Evolutionary conservation across 37 sponge, comb jelly and placozoan genomes (phyloP), one percentile per base, ranked within the genome.

Genomic region (Aplysina aerophoba): DNA sequence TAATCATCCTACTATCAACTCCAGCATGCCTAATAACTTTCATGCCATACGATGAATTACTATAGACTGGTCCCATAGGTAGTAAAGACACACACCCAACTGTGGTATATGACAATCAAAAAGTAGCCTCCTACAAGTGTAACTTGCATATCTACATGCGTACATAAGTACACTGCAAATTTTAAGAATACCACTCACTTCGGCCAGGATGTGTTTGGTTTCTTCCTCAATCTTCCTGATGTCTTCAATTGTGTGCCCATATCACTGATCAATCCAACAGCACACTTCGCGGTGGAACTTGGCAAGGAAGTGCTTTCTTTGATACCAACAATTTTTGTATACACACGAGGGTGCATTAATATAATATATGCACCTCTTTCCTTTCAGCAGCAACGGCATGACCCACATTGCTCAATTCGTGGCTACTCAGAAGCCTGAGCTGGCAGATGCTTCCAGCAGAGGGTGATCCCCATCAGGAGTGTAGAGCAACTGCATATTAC

Each of bases 201-300:
- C 67, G 44, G 94, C 93, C n/a, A 98, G 84, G 2, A 91, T 93
- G n/a, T 38, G 36, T 80, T 94, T 98, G 0, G 96, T 95, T 36
- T 95, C 63, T 22, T 88, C 91, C 82, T 98, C 98, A 44, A 90
- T 56, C 20, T 59, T 37, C 41, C 98, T 44, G 31, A 98, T 98
- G 36, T 98, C 98, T 0, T 92, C 96, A 89, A 98, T 95, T 34
- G 94, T 98, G 81, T 93, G 62, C 25, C 88, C 90, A 82, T 90
- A 90, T 96, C 98, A 98, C 61, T 93, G 61, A 33, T 95, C 94
- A 54, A 95, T 34, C 91, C 95, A 94, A 75, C 94, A 93, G 71
- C 85, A 93, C 25, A 95, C 86, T 57, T 98, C 94, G 22, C 98
- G 92, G 56, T 98, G 96, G 56, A 95, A 94, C 64, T 88, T 91